Conservation (phyloP, 2,797 vertebrate species). For the Macropus fuliginosus region DNA sequence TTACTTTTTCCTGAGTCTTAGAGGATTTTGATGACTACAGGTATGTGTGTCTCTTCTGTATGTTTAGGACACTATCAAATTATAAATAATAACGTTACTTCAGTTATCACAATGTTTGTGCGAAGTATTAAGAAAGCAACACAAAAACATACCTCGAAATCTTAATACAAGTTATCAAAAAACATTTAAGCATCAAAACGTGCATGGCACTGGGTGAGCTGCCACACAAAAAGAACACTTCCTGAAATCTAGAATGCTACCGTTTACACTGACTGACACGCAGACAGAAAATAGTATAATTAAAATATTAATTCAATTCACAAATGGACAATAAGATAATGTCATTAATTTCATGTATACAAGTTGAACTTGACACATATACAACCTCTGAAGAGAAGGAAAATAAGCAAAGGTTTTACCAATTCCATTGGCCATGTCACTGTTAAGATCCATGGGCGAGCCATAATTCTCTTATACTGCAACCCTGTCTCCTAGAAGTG, state of each 20-base stretch:
- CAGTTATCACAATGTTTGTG: not conserved
- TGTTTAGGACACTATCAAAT: not conserved
- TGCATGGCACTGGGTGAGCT: not conserved
- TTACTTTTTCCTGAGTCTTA: not conserved
- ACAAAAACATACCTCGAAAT: not conserved
- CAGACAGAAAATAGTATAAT: not conserved
- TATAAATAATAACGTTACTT: not conserved
- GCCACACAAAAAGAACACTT: not conserved
- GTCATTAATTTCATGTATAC: not conserved
- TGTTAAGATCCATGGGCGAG: conserved; percentile 96
- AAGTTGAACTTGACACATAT: not conserved
- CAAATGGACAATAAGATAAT: not conserved
- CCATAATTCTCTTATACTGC: conserved; percentile 95
- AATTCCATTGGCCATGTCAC: conserved; percentile 94
- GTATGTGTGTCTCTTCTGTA: not conserved
- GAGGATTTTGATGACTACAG: not conserved
- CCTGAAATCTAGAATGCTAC: not conserved
- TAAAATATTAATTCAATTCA: not conserved
- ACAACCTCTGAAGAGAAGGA: not conserved
- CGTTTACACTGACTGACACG: not conserved
- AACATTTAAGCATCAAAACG: not conserved
- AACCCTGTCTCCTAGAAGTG: conserved; percentile 88
- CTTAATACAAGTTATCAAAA: not conserved
- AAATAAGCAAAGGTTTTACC: conserved; percentile 81
- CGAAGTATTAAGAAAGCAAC: not conserved